These are phyloP conservation scores for Gryllus longicercus DNA, from an alignment of 2,888 invertebrate species.

Conservation along the genomic window DNA sequence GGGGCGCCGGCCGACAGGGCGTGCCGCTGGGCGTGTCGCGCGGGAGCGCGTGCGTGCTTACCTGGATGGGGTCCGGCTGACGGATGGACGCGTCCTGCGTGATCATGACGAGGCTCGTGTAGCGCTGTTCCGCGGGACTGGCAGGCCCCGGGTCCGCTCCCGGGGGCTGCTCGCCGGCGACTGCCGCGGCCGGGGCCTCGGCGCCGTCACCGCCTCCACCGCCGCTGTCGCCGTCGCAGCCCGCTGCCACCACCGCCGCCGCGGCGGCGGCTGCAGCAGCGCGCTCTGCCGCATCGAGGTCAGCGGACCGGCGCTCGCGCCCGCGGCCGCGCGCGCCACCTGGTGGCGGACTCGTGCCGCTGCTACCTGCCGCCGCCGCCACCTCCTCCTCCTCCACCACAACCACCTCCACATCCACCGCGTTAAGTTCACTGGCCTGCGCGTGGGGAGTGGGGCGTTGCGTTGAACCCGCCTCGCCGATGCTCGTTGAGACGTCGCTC, in stretches of 20 bases:
- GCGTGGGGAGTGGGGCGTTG: not conserved
- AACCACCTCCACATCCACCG: not conserved
- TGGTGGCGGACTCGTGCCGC: slow-evolving; percentile 18
- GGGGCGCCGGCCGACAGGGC: too few species aligned
- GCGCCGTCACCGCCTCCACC: not conserved
- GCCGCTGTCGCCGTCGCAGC: not conserved
- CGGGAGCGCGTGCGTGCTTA: not conserved
- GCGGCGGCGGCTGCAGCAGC: not conserved
- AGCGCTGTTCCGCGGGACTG: slow-evolving; percentile 51
- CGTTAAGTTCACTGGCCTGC: slow-evolving; percentile 2
- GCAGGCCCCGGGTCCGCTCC: slow-evolving; percentile 28
- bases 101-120: slow-evolving; percentile 87
- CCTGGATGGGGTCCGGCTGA: slow-evolving; percentile 46
- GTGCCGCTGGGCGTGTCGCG: not conserved
- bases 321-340: slow-evolving; percentile 1
- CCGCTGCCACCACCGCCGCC: not conserved
- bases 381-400: too few species aligned
- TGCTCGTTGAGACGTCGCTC: not conserved
- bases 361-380: not conserved
- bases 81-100: slow-evolving; percentile 62
- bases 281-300: not conserved
- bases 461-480: not conserved
- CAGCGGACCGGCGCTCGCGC: not conserved
- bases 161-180: slow-evolving; percentile 24
- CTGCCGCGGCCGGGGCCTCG: not conserved